Percentiles rank a stretch among this genome's conserved stretches.
phyloP scores from a whole-genome alignment of 2,888 invertebrate species.

The Spicauda simplicius region DNA sequence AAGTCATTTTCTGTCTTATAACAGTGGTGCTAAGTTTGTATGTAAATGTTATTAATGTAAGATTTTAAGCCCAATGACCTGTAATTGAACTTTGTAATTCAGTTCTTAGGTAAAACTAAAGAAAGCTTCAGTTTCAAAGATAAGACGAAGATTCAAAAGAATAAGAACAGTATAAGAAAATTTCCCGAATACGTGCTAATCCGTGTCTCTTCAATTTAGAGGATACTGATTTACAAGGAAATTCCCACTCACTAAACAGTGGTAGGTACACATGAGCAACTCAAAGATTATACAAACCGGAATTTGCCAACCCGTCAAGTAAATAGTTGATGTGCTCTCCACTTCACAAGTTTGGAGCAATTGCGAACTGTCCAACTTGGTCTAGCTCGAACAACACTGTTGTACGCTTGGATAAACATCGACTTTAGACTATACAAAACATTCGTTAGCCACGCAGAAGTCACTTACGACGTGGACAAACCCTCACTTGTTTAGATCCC shows the following conservation, averaged over 20 bases:
- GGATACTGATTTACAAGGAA: neutral
- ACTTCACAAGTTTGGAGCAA: slow-evolving; percentile 53
- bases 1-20: too few relatives aligned
- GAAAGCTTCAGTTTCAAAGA: too few relatives aligned
- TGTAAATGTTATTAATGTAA: too few relatives aligned
- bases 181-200: too few relatives aligned
- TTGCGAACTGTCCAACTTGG: slow-evolving; percentile 67
- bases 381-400: slow-evolving; percentile 17
- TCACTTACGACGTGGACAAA: neutral
- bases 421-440: slow-evolving; percentile 21
- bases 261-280: slow-evolving; percentile 41
- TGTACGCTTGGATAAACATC: slow-evolving; percentile 18
- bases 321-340: slow-evolving; percentile 52
- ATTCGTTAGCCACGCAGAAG: neutral
- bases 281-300: slow-evolving; percentile 55
- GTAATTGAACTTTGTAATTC: too few relatives aligned
- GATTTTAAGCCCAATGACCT: too few relatives aligned
- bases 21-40: too few relatives aligned
- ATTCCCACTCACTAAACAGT: neutral
- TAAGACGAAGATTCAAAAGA: too few relatives aligned
- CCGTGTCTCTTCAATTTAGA: neutral
- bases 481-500: too few relatives aligned
- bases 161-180: too few relatives aligned
- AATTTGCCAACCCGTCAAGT: slow-evolving; percentile 57
- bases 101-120: too few relatives aligned